Percentiles rank a stretch among this genome's conserved stretches.
These are phyloP conservation scores for Xenentodon cancila DNA, from an alignment of 2,797 vertebrate species.

Conservation along the genomic window DNA sequence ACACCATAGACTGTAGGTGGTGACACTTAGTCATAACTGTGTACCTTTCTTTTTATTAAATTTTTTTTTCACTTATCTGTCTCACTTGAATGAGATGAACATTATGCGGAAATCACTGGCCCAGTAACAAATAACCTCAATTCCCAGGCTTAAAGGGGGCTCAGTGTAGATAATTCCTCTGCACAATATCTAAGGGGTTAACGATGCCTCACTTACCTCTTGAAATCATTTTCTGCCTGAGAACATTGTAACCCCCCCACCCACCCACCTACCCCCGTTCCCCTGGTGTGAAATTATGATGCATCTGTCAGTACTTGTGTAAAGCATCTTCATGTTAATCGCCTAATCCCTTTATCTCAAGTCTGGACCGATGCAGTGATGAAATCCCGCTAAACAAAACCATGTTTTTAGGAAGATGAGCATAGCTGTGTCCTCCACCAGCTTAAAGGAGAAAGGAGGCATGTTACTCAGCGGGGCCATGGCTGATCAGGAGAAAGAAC, in stretches of 20 bases:
- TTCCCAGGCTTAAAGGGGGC: slow-evolving; percentile 41
- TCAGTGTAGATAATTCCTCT: slow-evolving; percentile 56
- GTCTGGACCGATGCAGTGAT: slow-evolving; percentile 67
- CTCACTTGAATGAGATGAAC: slow-evolving; percentile 51
- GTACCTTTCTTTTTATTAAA: too few species aligned
- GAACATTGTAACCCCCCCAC: slow-evolving; percentile 45
- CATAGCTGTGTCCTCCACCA: slow-evolving; percentile 56
- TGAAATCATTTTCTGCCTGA: slow-evolving; percentile 74
- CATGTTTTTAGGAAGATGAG: slow-evolving; percentile 74
- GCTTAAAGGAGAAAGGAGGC: slow-evolving; percentile 72
- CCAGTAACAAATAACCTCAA: slow-evolving; percentile 60
- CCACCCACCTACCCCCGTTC: slow-evolving; percentile 20
- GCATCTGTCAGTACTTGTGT: slow-evolving; percentile 70
- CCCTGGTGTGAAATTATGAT: slow-evolving; percentile 75
- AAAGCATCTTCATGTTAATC: slow-evolving; percentile 79
- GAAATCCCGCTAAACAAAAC: slow-evolving; percentile 79
- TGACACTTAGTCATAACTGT: slow-evolving; percentile 66
- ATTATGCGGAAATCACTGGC: slow-evolving; percentile 57
- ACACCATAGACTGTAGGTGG: slow-evolving; percentile 43
- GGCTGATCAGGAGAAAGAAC: slow-evolving; percentile 58
- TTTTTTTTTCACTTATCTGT: slow-evolving; percentile 35
- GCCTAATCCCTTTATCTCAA: slow-evolving; percentile 82
- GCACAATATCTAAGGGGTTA: slow-evolving; percentile 58
- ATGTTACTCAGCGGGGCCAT: slow-evolving; percentile 72
- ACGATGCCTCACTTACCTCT: slow-evolving; percentile 65